Conservation (phyloP, 2,888 invertebrate species). For the Rhabditoides inermis region DNA sequence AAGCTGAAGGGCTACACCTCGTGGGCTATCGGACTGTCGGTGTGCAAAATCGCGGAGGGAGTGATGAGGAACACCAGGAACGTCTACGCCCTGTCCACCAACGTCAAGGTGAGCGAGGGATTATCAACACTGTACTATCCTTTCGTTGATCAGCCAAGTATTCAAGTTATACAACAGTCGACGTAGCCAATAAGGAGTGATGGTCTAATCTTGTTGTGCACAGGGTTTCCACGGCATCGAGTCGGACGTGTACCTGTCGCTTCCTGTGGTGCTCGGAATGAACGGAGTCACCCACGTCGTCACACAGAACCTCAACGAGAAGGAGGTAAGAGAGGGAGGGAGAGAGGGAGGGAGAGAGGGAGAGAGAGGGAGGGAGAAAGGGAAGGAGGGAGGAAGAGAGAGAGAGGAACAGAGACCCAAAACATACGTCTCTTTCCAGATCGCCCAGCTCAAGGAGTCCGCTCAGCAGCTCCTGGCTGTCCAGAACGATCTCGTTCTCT, state of each 20-base stretch:
- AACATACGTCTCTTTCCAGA: conserved; percentile 2
- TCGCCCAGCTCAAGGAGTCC: conserved; percentile 40
- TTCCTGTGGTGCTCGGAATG: conserved; percentile 61
- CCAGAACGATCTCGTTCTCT: too few relatives aligned
- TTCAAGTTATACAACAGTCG: too few relatives aligned
- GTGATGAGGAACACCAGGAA: conserved; percentile 53
- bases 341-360: background rate
- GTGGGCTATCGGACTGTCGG: conserved; percentile 56
- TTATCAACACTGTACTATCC: too few relatives aligned
- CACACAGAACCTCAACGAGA: conserved; percentile 37
- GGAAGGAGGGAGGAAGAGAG: background rate
- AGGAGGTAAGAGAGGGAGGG: conserved; percentile 17
- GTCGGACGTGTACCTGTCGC: conserved; percentile 74
- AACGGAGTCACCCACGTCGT: conserved; percentile 45
- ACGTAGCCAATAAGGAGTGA: too few relatives aligned
- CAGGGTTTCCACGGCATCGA: conserved; percentile 74
- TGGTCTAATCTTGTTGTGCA: too few relatives aligned
- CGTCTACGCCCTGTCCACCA: conserved; percentile 53
- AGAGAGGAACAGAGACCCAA: background rate
- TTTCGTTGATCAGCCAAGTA: too few relatives aligned
- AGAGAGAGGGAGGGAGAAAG: background rate
- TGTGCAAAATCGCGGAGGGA: conserved; percentile 52
- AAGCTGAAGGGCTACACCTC: conserved; percentile 56
- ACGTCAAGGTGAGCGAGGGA: conserved; percentile 47
- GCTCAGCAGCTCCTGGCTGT: conserved; percentile 40